phyloP scores from a whole-genome alignment of 2,888 invertebrate genomes.

The Ceramica pisi region DNA sequence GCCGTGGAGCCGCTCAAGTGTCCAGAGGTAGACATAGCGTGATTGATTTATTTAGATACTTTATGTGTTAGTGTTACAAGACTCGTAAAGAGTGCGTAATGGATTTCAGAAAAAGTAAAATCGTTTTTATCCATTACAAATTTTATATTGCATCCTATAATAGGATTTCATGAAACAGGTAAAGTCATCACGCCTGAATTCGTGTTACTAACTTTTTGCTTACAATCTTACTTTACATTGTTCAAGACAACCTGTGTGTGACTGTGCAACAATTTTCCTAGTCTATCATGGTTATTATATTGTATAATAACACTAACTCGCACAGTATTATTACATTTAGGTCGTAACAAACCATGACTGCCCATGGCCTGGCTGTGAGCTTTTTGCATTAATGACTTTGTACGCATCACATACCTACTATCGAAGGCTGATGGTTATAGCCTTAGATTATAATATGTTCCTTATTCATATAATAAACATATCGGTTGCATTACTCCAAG shows the following conservation, averaged over 20 bases:
- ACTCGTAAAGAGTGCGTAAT: slow-evolving; percentile 41
- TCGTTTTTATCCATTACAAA: slow-evolving; percentile 11
- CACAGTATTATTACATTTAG: slow-evolving; percentile 31
- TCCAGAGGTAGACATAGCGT: slow-evolving; percentile 38
- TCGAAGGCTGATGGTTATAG: slow-evolving; percentile 49
- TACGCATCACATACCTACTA: slow-evolving; percentile 39
- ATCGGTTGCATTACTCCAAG: not conserved
- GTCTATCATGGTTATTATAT: slow-evolving; percentile 34
- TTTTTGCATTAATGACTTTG: slow-evolving; percentile 52
- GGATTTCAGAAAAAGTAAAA: slow-evolving; percentile 14
- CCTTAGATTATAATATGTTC: not conserved
- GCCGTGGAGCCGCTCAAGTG: slow-evolving; percentile 35
- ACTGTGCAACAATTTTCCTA: slow-evolving; percentile 7
- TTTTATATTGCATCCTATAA: slow-evolving; percentile 18
- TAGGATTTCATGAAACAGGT: slow-evolving; percentile 7
- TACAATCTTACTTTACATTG: not conserved
- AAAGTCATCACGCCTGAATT: not conserved
- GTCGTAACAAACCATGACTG: slow-evolving; percentile 55
- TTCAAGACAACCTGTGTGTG: slow-evolving; percentile 4
- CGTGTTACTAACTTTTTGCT: not conserved
- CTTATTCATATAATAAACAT: slow-evolving; percentile 4
- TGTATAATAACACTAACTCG: slow-evolving; percentile 32
- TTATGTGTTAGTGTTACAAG: slow-evolving; percentile 39
- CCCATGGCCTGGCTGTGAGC: slow-evolving; percentile 54
- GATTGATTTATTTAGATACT: slow-evolving; percentile 56